Percentiles rank a stretch among this genome's conserved stretches.
Conservation (phyloP, 2,888 invertebrate genomes). For the Craniophora ligustri region DNA sequence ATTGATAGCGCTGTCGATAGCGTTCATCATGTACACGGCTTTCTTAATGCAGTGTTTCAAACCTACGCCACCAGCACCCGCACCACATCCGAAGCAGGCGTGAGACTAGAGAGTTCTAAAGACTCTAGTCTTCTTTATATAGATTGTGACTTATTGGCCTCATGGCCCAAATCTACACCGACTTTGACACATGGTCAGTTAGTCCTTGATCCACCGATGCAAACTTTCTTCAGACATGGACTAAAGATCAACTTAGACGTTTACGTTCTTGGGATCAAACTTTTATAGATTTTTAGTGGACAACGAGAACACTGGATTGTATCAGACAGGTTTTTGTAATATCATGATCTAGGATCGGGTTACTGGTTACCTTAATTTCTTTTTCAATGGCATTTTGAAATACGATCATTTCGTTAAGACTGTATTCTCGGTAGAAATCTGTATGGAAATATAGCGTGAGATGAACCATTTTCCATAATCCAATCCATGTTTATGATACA, state of each 20-base stretch:
- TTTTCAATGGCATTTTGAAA: conserved; percentile 68
- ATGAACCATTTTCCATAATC: conserved; percentile 61
- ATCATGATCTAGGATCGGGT: conserved; percentile 43
- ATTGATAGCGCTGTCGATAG: conserved; percentile 94
- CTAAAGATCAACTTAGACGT: conserved; percentile 66
- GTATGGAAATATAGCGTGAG: conserved; percentile 62
- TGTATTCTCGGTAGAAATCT: conserved; percentile 68
- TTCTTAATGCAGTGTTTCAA: conserved; percentile 97
- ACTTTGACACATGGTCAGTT: conserved; percentile 60
- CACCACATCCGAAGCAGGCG: conserved; percentile 91
- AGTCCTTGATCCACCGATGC: conserved; percentile 64
- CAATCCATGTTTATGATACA: conserved; percentile 58
- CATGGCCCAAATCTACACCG: conserved; percentile 47
- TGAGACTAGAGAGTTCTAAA: conserved; percentile 79
- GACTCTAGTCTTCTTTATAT: conserved; percentile 53
- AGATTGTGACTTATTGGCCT: conserved; percentile 63
- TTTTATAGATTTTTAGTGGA: conserved; percentile 65
- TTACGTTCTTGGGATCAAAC: conserved; percentile 83
- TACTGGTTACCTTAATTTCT: conserved; percentile 31
- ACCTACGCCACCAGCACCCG: conserved; percentile 90
- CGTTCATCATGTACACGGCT: conserved; percentile 96
- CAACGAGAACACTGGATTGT: conserved; percentile 60
- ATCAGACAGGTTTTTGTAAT: conserved; percentile 52
- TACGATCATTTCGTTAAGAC: conserved; percentile 73
- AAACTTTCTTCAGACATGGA: conserved; percentile 51